Evolutionary conservation across 2,888 invertebrate genomes (phyloP).

Genomic region (Busseola fusca): DNA sequence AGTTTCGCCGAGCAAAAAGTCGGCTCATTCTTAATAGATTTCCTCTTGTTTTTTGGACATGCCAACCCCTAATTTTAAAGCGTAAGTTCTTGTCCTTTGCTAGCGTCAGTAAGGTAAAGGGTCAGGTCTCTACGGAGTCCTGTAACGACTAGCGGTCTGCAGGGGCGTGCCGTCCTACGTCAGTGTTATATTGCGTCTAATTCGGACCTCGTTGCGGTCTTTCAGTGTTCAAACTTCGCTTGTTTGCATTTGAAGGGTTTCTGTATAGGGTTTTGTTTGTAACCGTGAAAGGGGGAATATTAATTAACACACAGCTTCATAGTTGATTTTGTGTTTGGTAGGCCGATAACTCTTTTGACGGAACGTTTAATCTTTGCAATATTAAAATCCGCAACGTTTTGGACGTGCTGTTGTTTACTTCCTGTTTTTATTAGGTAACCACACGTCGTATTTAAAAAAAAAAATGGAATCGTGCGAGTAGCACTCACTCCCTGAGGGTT

Average conservation of each 20-base stretch:
- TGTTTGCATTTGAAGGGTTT: constrained; percentile 23
- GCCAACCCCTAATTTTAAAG: neutral
- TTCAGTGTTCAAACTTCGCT: constrained; percentile 24
- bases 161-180: neutral
- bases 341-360: neutral
- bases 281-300: neutral
- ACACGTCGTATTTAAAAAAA: neutral
- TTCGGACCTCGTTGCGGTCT: constrained; percentile 36
- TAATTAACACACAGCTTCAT: neutral
- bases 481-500: neutral
- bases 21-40: no score
- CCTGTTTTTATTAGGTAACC: neutral
- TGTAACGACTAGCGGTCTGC: constrained; percentile 8
- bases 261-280: constrained; percentile 2
- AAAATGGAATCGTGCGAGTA: neutral
- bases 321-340: neutral
- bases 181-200: constrained; percentile 37
- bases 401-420: neutral
- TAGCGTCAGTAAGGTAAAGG: neutral
- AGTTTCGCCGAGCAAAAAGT: no score
- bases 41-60: neutral
- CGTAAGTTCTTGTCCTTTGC: neutral
- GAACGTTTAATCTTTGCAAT: neutral
- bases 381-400: neutral
- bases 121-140: constrained; percentile 19